These are phyloP conservation scores for Scrobipalpa costella DNA, from an alignment of 2,888 invertebrate species.

Conservation along the genomic window DNA sequence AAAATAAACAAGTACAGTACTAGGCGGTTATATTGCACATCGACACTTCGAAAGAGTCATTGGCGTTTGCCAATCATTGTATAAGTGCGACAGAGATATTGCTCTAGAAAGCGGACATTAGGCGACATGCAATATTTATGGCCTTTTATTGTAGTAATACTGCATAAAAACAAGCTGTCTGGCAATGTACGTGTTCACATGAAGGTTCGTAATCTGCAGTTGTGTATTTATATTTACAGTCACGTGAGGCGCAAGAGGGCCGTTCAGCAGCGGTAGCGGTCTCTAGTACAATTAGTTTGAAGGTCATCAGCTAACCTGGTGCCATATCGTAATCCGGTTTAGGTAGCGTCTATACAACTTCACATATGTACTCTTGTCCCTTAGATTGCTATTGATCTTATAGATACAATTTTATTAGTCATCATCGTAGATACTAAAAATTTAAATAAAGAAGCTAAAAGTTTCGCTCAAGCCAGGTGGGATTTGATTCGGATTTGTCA, in stretches of 20 bases:
- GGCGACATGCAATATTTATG: no score
- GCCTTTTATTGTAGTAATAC: neutral
- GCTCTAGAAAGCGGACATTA: no score
- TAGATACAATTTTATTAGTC: no score
- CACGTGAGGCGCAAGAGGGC: neutral
- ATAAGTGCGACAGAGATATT: no score
- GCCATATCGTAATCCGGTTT: neutral
- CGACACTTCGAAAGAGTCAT: no score
- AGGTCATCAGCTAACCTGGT: constrained; percentile 2
- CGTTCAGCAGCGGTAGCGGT: neutral
- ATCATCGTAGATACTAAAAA: no score
- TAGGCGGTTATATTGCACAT: no score
- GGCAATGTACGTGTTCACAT: neutral
- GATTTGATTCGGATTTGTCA: no score
- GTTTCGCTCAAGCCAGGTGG: no score
- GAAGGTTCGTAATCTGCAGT: neutral
- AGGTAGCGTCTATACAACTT: neutral
- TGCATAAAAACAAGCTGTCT: neutral
- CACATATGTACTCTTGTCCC: neutral
- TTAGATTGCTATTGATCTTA: neutral
- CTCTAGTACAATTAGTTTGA: constrained; percentile 7
- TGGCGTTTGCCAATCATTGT: no score
- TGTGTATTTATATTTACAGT: constrained; percentile 10
- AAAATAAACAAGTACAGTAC: no score
- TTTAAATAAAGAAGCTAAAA: no score